Evolutionary conservation across 2,113 vertebrate species (phyloP), one percentile per base, ranked within the genome.

Genomic region (Hypomesus transpacificus): DNA sequence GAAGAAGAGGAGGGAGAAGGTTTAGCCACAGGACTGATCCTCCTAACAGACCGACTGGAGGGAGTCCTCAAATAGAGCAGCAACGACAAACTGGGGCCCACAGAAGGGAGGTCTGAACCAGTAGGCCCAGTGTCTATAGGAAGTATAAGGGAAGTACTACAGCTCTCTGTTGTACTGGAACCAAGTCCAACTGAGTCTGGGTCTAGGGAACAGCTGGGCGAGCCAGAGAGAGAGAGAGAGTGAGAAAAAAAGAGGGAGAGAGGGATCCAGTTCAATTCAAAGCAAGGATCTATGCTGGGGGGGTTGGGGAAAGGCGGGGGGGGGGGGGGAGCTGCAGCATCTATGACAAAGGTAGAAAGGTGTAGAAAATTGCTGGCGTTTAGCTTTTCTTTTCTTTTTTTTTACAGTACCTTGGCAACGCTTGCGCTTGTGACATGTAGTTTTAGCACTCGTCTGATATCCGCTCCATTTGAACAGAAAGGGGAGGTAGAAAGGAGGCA

Each of bases 381-480:
- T 46, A 6, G 31, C 31, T 34, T n/a, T 39, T 39, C 1, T 39
- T 39, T 3, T 46, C 0, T 5, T 13, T 46, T 5, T 46, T 82
- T 82, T 93, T 96, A 96, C 94, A 89, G 93, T 98, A 99, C 97
- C 96, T 98, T 98, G 94, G 86, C 93, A 96, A 89, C 93, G 93
- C 92, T 96, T 98, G 94, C 96, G 78, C 77, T 98, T 98, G 95
- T 93, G 94, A 94, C 96, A 94, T 95, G 95, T 87, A 68, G 94
- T 91, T 86, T 93, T 95, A 94, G 95, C 87, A 87, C 91, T 95
- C 91, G 93, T 95, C 92, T 96, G 95, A 98, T 94, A 94, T 95
- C 95, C 95, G 92, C 95, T 98, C 97, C 97, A 98, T 95, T 97
- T 97, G 96, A 98, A 98, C 92, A 98, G 91, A 95, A 94, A 98